These are phyloP conservation scores for Coregonus sp. DNA, from an alignment of 2,797 vertebrate species.

Conservation along the genomic window DNA sequence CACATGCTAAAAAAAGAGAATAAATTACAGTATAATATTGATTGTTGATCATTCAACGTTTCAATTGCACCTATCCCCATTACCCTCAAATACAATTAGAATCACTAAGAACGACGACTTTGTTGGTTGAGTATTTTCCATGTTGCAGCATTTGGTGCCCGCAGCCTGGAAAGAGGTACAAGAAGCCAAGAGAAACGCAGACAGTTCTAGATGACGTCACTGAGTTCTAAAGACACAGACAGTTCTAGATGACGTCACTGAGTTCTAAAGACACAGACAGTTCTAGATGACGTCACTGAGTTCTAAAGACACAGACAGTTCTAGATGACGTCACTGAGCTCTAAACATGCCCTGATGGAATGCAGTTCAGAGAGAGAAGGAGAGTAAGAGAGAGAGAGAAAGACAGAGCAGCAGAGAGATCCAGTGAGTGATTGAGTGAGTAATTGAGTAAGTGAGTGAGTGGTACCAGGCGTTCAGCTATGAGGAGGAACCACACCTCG, in stretches of 20 bases:
- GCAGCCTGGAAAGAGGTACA: conserved; percentile 17
- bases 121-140: conserved; percentile 25
- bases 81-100: neutral
- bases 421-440: conserved; percentile 20
- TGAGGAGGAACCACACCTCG: conserved; percentile 41
- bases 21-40: neutral
- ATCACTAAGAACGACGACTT: neutral
- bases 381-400: too few species aligned
- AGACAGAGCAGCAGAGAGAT: too few species aligned
- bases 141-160: conserved; percentile 13
- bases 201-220: conserved; percentile 46
- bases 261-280: too few species aligned
- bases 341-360: conserved; percentile 28
- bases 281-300: neutral
- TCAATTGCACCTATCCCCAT: conserved; percentile 14
- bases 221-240: conserved; percentile 13
- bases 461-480: conserved; percentile 75
- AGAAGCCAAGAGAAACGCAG: conserved; percentile 42
- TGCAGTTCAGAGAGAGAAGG: conserved; percentile 27
- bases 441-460: conserved; percentile 25
- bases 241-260: conserved; percentile 44
- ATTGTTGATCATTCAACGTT: neutral
- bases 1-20: neutral
- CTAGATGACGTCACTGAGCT: conserved; percentile 43
- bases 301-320: conserved; percentile 18